phyloP scores from a whole-genome alignment of 2,113 vertebrate species.

The Pterocles orientalis region DNA sequence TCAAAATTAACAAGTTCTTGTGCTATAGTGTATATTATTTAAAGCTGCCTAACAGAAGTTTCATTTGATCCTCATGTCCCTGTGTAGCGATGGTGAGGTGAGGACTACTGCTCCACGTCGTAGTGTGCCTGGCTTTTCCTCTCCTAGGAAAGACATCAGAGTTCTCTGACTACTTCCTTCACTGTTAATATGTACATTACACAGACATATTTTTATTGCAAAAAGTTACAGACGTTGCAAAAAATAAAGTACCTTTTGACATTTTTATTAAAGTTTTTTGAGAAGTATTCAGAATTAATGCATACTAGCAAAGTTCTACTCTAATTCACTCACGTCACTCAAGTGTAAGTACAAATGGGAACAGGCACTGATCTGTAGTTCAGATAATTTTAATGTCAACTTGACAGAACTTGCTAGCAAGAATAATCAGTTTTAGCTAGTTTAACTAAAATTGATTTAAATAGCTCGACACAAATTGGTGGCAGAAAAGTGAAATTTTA shows the following conservation, averaged over 20 bases:
- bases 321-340: not conserved
- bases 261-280: not conserved
- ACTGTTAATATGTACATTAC: not conserved
- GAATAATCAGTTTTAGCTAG: not conserved
- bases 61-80: not conserved
- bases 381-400: not conserved
- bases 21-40: not conserved
- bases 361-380: not conserved
- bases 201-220: not conserved
- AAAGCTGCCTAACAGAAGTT: not conserved
- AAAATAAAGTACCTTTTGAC: not conserved
- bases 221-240: not conserved
- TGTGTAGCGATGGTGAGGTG: not conserved
- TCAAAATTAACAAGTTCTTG: not conserved
- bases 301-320: not conserved
- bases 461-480: not conserved
- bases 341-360: not conserved
- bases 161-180: not conserved
- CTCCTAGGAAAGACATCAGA: not conserved
- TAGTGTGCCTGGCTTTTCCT: not conserved
- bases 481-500: not conserved
- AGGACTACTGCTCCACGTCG: no score
- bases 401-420: not conserved
- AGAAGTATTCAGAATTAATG: not conserved
- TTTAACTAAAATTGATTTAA: not conserved